Base-by-base conservation (phyloP, 2,888 invertebrate genomes). In the Mythimna impura region DNA sequence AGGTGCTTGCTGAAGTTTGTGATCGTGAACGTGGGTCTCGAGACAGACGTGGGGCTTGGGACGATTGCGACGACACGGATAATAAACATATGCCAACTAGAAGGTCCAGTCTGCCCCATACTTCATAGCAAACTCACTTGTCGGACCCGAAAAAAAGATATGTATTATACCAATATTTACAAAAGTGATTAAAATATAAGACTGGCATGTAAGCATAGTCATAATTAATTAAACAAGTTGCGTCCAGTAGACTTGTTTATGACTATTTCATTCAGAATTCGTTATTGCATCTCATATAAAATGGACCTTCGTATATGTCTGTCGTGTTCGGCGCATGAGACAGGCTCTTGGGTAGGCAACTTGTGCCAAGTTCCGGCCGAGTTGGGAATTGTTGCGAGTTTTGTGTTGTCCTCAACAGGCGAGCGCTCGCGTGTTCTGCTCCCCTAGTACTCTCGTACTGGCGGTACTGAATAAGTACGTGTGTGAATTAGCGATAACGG, bases 361-460 rank as follows among this genome's bases (percentile, higher is more conserved):
- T 71, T 71, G 57, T 71, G 60, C 60, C 75, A 10, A 61, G 76
- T 70, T 60, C 65, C 55, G 36, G 34, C 52, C 60, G 66, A 76
- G 71, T 68, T 79, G 30, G 34, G 57, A 54, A 66, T 81, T 76
- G 78, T 77, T 68, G 54, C 30, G 62, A 81, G 77, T 79, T 76
- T 55, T 47, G 66, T 70, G 63, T 64, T 12, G 76, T 60, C 52
- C 36, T 70, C 55, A 76, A 67, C 71, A 76, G 60, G 64, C 67
- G 78, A 54, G 9, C 40, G 61, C 12, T 57, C 25, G 25, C 22
- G 57, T 43, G 40, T 17, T 40, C 36, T 14, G 61, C 17, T 47
- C 22, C 10, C 47, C n/a, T 47, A 5, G 25, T 9, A 30, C 22
- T 58, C 2, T 58, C 2, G 17, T 17, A 6, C 14, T 47, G 47